phyloP scores from a whole-genome alignment of 2,797 vertebrate genomes.

The Amazona finschi region DNA sequence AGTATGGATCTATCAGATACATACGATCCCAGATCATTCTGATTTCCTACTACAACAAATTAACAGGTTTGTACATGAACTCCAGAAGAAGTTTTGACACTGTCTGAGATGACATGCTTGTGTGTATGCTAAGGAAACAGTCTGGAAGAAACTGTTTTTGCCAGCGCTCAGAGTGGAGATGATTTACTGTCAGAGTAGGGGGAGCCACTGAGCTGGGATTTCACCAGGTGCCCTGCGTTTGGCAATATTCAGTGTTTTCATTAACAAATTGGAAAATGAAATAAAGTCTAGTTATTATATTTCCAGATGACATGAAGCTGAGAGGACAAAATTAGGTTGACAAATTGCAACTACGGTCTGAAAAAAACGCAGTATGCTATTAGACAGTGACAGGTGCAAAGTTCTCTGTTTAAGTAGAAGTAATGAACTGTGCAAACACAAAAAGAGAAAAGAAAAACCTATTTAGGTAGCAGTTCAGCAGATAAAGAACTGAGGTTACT shows the following conservation, averaged over 20 bases:
- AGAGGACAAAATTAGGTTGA: background rate
- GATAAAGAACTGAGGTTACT: background rate
- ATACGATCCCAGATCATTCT: background rate
- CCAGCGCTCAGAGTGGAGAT: background rate
- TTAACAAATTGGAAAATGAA: background rate
- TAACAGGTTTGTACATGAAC: fast-evolving
- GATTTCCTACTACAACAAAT: background rate
- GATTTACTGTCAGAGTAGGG: background rate
- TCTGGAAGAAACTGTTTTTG: background rate
- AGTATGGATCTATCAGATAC: background rate
- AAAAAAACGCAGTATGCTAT: background rate
- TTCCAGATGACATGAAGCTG: background rate
- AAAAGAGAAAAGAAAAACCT: background rate
- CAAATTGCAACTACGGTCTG: background rate
- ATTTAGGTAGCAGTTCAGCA: background rate
- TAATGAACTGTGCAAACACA: background rate
- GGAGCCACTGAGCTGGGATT: background rate
- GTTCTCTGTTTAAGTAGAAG: background rate
- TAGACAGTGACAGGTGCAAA: background rate
- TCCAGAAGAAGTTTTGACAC: background rate
- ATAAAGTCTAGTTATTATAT: background rate
- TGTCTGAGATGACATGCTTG: background rate
- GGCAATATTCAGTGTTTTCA: background rate
- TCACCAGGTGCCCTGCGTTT: background rate
- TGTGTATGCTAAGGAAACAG: background rate